Evolutionary conservation across 2,888 invertebrate genomes (phyloP).

Genomic region (Gastrophysa polygoni): DNA sequence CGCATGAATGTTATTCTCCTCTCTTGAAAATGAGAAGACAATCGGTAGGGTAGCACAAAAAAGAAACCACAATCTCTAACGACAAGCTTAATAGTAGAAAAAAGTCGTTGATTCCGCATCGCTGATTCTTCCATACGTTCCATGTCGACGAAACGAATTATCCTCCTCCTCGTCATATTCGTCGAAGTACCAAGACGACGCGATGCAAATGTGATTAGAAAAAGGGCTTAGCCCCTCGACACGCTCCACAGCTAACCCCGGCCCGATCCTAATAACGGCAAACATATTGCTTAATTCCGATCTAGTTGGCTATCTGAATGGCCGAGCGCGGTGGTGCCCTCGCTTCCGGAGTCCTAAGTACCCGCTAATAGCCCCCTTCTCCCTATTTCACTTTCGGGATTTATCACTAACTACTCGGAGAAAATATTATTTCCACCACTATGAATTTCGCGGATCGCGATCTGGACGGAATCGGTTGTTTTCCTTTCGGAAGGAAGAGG

Average conservation of each 20-base stretch:
- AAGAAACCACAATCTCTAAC: too few relatives aligned
- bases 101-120: too few relatives aligned
- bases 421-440: slow-evolving; percentile 51
- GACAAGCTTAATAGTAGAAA: too few relatives aligned
- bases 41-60: too few relatives aligned
- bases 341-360: slow-evolving; percentile 54
- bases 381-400: slow-evolving; percentile 50
- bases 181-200: slow-evolving; percentile 17
- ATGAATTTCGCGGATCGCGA: slow-evolving; percentile 31
- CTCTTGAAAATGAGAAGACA: too few relatives aligned
- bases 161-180: slow-evolving; percentile 18
- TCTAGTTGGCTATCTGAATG: slow-evolving; percentile 54
- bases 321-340: slow-evolving; percentile 34
- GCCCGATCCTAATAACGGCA: slow-evolving; percentile 54
- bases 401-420: slow-evolving; percentile 48
- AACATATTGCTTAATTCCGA: slow-evolving; percentile 60
- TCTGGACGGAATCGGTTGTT: background rate
- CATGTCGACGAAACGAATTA: too few relatives aligned
- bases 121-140: too few relatives aligned
- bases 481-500: slow-evolving; percentile 8
- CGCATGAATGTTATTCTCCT: too few relatives aligned
- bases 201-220: slow-evolving; percentile 32
- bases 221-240: slow-evolving; percentile 7
- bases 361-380: slow-evolving; percentile 59
- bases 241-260: slow-evolving; percentile 15